Conservation (phyloP, 2,113 vertebrate species). For the Mormoops blainvillei region DNA sequence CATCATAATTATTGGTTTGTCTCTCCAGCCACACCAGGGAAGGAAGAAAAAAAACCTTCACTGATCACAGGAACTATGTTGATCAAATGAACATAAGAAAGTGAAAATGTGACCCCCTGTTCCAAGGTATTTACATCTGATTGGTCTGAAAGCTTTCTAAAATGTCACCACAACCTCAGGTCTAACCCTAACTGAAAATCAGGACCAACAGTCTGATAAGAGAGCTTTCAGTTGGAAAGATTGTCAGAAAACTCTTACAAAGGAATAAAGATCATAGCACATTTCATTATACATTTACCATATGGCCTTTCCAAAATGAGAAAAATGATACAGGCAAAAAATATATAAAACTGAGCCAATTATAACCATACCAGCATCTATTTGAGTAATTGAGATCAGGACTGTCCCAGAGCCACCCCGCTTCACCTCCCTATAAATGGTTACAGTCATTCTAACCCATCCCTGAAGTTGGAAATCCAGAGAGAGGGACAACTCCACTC, state of each 20-base stretch:
- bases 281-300: background rate
- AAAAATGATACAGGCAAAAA: background rate
- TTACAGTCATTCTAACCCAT: background rate
- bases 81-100: background rate
- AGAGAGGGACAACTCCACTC: background rate
- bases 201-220: background rate
- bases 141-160: background rate
- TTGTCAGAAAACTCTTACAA: background rate
- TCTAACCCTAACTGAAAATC: background rate
- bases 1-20: background rate
- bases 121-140: background rate
- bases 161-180: background rate
- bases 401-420: background rate
- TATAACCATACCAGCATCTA: background rate
- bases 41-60: background rate
- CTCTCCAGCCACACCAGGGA: background rate
- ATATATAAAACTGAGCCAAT: background rate
- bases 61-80: background rate
- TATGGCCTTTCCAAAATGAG: background rate
- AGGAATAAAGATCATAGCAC: background rate
- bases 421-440: no score
- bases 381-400: background rate
- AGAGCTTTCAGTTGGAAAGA: background rate
- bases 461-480: background rate
- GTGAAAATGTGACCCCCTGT: background rate